These are phyloP conservation scores for Drosophila hamatofila DNA, from an alignment of 2,888 invertebrate species.

Conservation along the genomic window DNA sequence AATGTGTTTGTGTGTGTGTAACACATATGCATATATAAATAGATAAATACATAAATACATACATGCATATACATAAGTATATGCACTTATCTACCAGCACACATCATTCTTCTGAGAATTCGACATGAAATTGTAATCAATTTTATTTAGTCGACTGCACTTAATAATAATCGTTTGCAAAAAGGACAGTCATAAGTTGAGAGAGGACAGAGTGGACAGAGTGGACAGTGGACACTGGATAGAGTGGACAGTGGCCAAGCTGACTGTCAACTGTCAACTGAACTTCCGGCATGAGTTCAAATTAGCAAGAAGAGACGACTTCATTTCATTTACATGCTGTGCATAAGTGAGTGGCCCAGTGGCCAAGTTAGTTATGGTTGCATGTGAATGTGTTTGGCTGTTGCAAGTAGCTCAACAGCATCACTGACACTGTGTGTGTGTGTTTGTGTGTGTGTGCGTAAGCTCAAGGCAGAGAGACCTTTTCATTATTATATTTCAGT, in stretches of 20 bases:
- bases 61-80: neutral
- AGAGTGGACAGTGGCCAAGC: neutral
- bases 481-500: slow-evolving; percentile 43
- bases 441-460: slow-evolving; percentile 3
- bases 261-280: slow-evolving; percentile 1
- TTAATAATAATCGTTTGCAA: slow-evolving; percentile 21
- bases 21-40: no score
- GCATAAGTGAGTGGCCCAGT: slow-evolving; percentile 31
- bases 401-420: neutral
- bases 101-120: neutral
- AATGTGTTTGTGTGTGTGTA: no score
- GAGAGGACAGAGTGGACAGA: neutral
- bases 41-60: neutral
- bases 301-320: slow-evolving; percentile 5
- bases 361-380: slow-evolving; percentile 42
- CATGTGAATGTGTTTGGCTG: slow-evolving; percentile 24
- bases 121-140: neutral
- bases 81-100: neutral
- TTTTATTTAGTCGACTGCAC: slow-evolving; percentile 28
- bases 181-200: neutral
- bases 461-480: slow-evolving; percentile 14
- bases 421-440: neutral
- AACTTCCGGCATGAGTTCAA: slow-evolving; percentile 26
- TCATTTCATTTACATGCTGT: slow-evolving; percentile 49
- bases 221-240: neutral